Evolutionary conservation across 2,113 vertebrate genomes (phyloP), one percentile per base, ranked within the genome.

Genomic region (Embiotoca jacksoni): DNA sequence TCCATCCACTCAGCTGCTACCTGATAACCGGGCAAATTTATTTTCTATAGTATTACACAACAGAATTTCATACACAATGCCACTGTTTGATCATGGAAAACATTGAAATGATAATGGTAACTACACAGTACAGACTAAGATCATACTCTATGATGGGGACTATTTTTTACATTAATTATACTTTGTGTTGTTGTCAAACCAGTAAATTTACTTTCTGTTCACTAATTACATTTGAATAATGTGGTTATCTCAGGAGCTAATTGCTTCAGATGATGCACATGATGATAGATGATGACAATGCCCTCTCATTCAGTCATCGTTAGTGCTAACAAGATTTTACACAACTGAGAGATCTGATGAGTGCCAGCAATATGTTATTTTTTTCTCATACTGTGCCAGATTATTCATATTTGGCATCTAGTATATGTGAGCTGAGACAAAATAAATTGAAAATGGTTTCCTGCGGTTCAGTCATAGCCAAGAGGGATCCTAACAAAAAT

Each of bases 211-310:
- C 49, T 72, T 81, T 57, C 23, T 72, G 75, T 23, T 62, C 69
- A 54, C 41, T 84, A 82, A 90, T 84, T 80, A 13, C 59, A 74
- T 91, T 90, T 71, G 52, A 82, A 64, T 84, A 86, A 88, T 7
- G 15, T 65, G 32, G 57, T 87, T 87, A 80, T 65, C 56, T 69
- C 16, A 32, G 53, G 53, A 63, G 68, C 53, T 66, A 83, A 82
- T 82, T 83, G 63, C 72, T 78, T 67, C 57, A 13, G 73, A 85
- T 63, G 57, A 76, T 64, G 39, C 59, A 70, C 36, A 23, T 77
- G 72, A 5, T 75, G 36, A 81, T 37, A 54, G 68, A 79, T 65
- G 6, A 75, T 52, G 47, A 76, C 62, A 77, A 39, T 0, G 0
- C 67, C 36, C 59, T 14, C 66, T 61, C n/a, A 75, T 82, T 86